Evolutionary conservation across 1,140 invertebrate species (phyloP), one percentile per base, ranked within the genome.

Genomic region (Plectrocnemia conspersa): DNA sequence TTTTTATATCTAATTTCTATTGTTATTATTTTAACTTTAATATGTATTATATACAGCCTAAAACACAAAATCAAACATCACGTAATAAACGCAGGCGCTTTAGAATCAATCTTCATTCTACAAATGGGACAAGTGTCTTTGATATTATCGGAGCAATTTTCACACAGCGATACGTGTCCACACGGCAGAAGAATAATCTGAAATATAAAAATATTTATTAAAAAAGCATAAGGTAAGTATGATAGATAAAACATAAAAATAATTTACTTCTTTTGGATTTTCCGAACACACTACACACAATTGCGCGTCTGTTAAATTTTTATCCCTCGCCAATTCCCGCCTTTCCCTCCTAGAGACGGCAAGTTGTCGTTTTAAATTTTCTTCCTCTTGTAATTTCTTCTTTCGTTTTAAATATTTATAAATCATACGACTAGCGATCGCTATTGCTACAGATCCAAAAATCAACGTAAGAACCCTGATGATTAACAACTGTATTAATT

Each of bases 111-210:
- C 15, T 64, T 58, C 50, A 77, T 69, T 52, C 86, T 75, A 66
- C 88, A 91, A 25, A 90, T 74, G 3, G 89, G 89, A 65, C 89
- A 91, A 29, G 68, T 67, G 42, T 76, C 69, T 11, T 67, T 72
- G 44, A 89, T 86, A 62, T 81, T 78, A 45, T 82, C 77, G 1
- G 84, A 79, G 66, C 89, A 91, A 67, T 91, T 86, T 71, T 89
- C 87, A 64, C 88, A 91, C 25, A 90, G 67, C 58, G 85, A 89
- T 0, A 91, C 86, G 67, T 91, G 89, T 0, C 89, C 89, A 68
- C 89, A 91, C 1, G 86, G 85, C 48, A 90, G 66, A 27, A 91
- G 64, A 63, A 91, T 88, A 15, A 90, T 82, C 82, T 86, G 64
- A 19, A 70, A 74, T 58, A 18, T 55, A 61, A 52, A 15, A 44